Evolutionary conservation across 2,888 invertebrate species (phyloP).

Genomic region (Mythimna loreyi): DNA sequence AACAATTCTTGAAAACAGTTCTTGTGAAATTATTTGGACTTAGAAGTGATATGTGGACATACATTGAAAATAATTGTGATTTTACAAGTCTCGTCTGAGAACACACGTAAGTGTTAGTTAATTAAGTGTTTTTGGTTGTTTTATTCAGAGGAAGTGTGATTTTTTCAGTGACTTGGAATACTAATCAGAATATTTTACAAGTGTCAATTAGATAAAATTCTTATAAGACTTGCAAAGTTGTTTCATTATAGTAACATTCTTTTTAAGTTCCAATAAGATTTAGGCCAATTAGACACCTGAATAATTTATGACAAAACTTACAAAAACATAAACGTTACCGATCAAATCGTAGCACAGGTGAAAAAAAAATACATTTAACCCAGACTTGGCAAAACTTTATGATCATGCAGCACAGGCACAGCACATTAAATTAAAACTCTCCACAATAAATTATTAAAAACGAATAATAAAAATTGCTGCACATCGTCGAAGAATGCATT

Average conservation of each 20-base stretch:
- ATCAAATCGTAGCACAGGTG: not conserved
- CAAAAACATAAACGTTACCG: not conserved
- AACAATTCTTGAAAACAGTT: slow-evolving; percentile 69
- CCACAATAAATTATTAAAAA: slow-evolving; percentile 39
- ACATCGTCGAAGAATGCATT: slow-evolving; percentile 60
- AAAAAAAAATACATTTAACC: not conserved
- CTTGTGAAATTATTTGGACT: slow-evolving; percentile 77
- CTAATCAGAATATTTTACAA: slow-evolving; percentile 18
- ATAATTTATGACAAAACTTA: not conserved
- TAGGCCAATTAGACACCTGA: slow-evolving; percentile 33
- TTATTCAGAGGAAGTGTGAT: slow-evolving; percentile 55
- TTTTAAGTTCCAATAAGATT: slow-evolving; percentile 47
- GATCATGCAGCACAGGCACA: slow-evolving; percentile 7
- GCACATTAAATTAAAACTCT: slow-evolving; percentile 29
- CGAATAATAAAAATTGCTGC: slow-evolving; percentile 41
- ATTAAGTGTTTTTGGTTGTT: slow-evolving; percentile 51
- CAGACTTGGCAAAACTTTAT: slow-evolving; percentile 32
- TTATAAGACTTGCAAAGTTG: slow-evolving; percentile 43
- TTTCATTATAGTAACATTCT: slow-evolving; percentile 1
- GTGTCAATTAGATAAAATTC: slow-evolving; percentile 44
- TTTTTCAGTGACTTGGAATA: slow-evolving; percentile 29
- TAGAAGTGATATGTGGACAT: slow-evolving; percentile 77
- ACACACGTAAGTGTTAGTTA: slow-evolving; percentile 76
- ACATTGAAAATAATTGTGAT: slow-evolving; percentile 73
- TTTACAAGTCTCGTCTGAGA: slow-evolving; percentile 65